phyloP scores from a whole-genome alignment of 2,888 invertebrate genomes.

The Thymelicus acteon region DNA sequence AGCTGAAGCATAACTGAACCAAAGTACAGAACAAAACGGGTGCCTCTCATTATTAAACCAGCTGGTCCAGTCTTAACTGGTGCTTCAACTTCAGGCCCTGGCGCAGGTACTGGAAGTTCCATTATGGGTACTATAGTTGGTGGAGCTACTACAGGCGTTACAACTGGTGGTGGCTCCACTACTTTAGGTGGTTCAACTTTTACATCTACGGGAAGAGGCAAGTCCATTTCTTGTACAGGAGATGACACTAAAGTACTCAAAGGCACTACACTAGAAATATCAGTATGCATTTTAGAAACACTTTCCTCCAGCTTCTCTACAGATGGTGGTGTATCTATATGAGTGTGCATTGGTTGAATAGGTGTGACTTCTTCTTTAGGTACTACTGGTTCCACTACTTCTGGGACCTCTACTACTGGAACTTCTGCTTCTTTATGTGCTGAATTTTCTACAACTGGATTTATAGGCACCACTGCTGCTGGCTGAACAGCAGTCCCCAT shows the following conservation, averaged over 20 bases:
- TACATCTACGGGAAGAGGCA: constrained; percentile 11
- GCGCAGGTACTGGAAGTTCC: constrained; percentile 20
- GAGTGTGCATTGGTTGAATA: constrained; percentile 30
- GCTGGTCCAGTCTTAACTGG: constrained; percentile 39
- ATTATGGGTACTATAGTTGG: constrained; percentile 10
- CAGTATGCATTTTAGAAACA: constrained; percentile 31
- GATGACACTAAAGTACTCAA: constrained; percentile 16
- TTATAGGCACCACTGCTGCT: constrained; percentile 15
- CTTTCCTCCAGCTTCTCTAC: constrained; percentile 17
- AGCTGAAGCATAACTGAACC: constrained; percentile 68
- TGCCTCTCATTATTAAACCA: constrained; percentile 52
- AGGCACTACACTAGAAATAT: constrained; percentile 30
- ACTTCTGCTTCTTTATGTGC: constrained; percentile 35
- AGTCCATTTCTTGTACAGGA: not conserved
- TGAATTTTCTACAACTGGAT: constrained; percentile 24
- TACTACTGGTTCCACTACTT: constrained; percentile 1
- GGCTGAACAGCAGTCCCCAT: constrained; percentile 39
- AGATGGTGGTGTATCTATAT: constrained; percentile 19
- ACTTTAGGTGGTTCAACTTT: constrained; percentile 8
- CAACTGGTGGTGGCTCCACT: constrained; percentile 31
- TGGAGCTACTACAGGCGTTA: constrained; percentile 3
- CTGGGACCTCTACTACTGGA: not conserved
- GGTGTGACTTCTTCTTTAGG: constrained; percentile 28
- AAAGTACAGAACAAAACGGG: constrained; percentile 61
- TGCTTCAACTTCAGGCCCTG: not conserved